Conservation (phyloP, 1,140 invertebrate species). For the Nomia melanderi region DNA sequence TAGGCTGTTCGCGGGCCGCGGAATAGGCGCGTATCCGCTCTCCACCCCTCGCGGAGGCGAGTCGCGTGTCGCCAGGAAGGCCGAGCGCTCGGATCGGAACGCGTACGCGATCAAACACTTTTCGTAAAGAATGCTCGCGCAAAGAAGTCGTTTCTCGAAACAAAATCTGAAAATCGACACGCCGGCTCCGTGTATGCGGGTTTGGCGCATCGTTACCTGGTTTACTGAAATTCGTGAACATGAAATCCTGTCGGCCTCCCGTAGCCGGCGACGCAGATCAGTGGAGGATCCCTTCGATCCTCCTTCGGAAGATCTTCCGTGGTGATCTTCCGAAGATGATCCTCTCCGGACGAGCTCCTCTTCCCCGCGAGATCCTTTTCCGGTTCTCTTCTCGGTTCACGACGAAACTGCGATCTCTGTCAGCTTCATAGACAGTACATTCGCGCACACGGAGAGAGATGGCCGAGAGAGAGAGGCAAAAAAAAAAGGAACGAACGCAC, state of each 20-base stretch:
- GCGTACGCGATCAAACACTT: too few species aligned
- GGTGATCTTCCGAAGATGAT: slow-evolving; percentile 53
- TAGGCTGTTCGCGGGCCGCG: slow-evolving; percentile 20
- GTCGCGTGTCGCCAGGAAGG: slow-evolving; percentile 41
- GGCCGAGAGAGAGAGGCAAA: background rate
- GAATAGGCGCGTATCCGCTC: slow-evolving; percentile 54
- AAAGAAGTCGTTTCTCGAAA: slow-evolving; percentile 3
- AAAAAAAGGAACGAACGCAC: too few species aligned
- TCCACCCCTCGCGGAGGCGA: slow-evolving; percentile 29
- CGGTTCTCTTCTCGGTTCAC: slow-evolving; percentile 9
- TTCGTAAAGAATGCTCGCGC: background rate
- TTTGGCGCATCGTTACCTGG: slow-evolving; percentile 74
- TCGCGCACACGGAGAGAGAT: slow-evolving; percentile 50
- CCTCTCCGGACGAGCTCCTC: slow-evolving; percentile 7
- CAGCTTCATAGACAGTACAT: slow-evolving; percentile 33
- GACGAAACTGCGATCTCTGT: slow-evolving; percentile 9
- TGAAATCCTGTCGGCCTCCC: slow-evolving; percentile 72
- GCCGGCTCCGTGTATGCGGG: slow-evolving; percentile 39
- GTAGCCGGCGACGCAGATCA: slow-evolving; percentile 59
- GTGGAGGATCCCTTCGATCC: slow-evolving; percentile 46
- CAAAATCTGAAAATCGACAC: slow-evolving; percentile 44
- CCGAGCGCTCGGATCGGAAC: slow-evolving; percentile 32
- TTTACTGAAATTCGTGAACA: slow-evolving; percentile 77
- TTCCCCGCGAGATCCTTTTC: slow-evolving; percentile 17
- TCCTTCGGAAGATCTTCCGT: slow-evolving; percentile 34